A percentile compares a stretch with the other conserved stretches of the same genome.
Conservation (phyloP, 2,888 invertebrate genomes). For the Acleris cristana region DNA sequence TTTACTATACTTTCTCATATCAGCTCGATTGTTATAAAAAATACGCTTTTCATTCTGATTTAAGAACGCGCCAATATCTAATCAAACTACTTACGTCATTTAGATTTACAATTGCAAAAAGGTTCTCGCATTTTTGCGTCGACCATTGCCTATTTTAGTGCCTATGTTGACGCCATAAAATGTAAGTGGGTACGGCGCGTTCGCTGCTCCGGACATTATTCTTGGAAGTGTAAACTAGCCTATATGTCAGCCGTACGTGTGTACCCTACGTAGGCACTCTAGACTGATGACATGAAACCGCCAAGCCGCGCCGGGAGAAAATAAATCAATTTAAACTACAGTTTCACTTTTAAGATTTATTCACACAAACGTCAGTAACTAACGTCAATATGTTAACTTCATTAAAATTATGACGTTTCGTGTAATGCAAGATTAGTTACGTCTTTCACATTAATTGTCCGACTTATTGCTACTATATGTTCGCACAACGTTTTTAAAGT, state of each 20-base stretch:
- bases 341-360: constrained; percentile 34
- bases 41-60: not conserved
- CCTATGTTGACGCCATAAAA: constrained; percentile 21
- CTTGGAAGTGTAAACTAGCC: constrained; percentile 47
- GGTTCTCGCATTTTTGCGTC: not conserved
- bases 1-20: too few species aligned
- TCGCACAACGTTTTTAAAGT: not conserved
- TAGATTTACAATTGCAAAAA: constrained; percentile 17
- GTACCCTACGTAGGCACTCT: constrained; percentile 6
- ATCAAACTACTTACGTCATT: constrained; percentile 2
- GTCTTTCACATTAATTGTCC: not conserved
- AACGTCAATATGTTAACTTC: constrained; percentile 18
- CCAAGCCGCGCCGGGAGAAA: constrained; percentile 20
- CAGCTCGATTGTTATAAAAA: not conserved
- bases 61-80: not conserved
- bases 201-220: constrained; percentile 45
- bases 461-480: not conserved
- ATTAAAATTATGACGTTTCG: constrained; percentile 6
- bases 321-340: constrained; percentile 36
- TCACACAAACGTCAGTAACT: constrained; percentile 25
- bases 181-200: constrained; percentile 24
- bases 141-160: constrained; percentile 14
- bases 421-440: not conserved
- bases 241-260: constrained; percentile 42
- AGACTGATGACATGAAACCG: constrained; percentile 19